Evolutionary conservation across 2,113 vertebrate species (phyloP), one percentile per base, ranked within the genome.

Genomic region (Mus spicilegus): DNA sequence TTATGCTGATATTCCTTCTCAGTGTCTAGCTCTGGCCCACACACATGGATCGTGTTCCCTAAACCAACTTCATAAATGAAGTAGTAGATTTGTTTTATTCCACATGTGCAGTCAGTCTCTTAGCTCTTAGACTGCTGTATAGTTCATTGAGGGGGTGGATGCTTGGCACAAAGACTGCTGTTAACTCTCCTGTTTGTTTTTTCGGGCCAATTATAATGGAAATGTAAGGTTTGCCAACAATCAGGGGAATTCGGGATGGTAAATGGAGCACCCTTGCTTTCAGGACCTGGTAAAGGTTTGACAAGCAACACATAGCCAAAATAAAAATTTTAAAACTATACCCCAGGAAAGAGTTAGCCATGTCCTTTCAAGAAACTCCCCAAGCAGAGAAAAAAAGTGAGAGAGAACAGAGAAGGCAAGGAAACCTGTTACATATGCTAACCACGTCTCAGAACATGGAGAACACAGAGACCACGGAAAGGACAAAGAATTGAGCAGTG

Each of bases 311-410:
- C 26, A 56, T 67, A 77, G 77, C 81, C 92, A 95, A 97, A 92
- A 95, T 63, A 92, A 86, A 73, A 70, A 58, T 65, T 92, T 90
- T 4, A 16, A 77, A 97, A 97, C 77, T 56, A 85, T 61, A 67
- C 17, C 54, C 86, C 75, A 49, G 81, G 22, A 42, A 76, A 69
- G 61, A 87, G n/a, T 36, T 90, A 78, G 69, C 54, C 22, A 0
- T 89, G 86, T 77, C 30, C 85, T 97, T 96, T 95, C 65, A 96
- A 96, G 93, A 96, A 96, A 92, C 91, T 94, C 69, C 72, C 63
- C 75, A 80, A 78, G 14, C 91, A 70, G 75, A 65, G 33, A 39
- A 77, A 36, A 42, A 22, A 33, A 73, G 16, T 42, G 63, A 3
- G 39, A 39, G 63, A 4, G 39, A 39, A 94, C 20, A 1, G 42